Base-by-base conservation (phyloP, 1,140 invertebrate species). In the Physella acuta region DNA sequence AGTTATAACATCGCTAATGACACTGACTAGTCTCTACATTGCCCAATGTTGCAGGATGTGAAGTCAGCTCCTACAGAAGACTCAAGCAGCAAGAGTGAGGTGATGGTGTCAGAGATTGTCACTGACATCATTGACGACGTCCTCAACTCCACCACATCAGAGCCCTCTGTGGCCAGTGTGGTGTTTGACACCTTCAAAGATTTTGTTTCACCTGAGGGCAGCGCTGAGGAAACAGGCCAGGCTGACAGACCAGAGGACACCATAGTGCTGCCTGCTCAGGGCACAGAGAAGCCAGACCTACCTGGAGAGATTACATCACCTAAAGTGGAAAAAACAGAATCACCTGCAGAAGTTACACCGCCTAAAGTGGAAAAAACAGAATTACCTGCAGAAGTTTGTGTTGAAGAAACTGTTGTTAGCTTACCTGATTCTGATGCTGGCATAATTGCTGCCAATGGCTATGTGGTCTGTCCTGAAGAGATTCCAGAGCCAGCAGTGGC, bases 91-190 rank as follows among this genome's bases (percentile, higher is more conserved):
- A 31, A 53, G 14, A 68, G 62, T 24, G 63, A 64, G 36, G 59
- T 53, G 34, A 55, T 80, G 0, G 78, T 71, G 17, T 28, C 73
- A 62, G 78, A 76, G 16, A 76, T 83, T 28, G 63, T 80, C 14
- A 76, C 79, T 31, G 79, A 81, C 31, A 76, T 83, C 30, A 79
- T 81, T 61, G 73, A 81, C 71, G 82, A 83, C 44, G 80, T 83
- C 2, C 75, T 84, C 31, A 74, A 49, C 5, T 82, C 80, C 16
- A 74, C 74, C 8, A 78, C 76, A 11, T 65, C 60, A 1, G 58
- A 78, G 59, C 80, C 81, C 17, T 85, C 84, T n/a, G 77, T 83
- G n/a, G 75, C 80, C 33, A 74, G 71, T 33, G 79, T 81, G 56
- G 81, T 82, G 0, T 75, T 79, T 55, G 79, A 81, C 58, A 77